phyloP scores from a whole-genome alignment of 2,888 invertebrate species.

The Myathropa florea region DNA sequence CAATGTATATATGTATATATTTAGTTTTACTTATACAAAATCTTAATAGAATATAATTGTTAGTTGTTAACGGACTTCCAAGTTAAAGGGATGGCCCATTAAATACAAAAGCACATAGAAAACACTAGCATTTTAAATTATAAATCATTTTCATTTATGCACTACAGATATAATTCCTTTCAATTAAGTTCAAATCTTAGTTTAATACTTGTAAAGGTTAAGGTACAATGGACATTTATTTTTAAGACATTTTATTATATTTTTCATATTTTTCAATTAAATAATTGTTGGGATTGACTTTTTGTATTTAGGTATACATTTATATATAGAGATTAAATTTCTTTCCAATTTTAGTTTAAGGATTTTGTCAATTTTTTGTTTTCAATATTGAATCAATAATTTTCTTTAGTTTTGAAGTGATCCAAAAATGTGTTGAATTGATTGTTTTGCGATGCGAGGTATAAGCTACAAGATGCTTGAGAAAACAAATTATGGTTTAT shows the following conservation, averaged over 20 bases:
- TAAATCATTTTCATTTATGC: neutral
- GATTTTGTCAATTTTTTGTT: neutral
- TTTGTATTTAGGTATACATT: neutral
- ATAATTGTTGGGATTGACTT: conserved; percentile 15
- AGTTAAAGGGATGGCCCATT: neutral
- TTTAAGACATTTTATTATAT: conserved; percentile 5
- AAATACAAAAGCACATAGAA: conserved; percentile 41
- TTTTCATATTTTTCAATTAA: neutral
- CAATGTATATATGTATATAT: too few relatives aligned
- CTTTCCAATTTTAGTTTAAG: neutral
- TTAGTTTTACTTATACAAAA: conserved; percentile 1
- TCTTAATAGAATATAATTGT: conserved; percentile 22
- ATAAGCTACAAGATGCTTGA: neutral
- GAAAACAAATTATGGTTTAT: too few relatives aligned
- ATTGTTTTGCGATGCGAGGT: neutral
- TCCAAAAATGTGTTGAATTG: neutral
- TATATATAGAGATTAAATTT: neutral
- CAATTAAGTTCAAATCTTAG: conserved; percentile 12
- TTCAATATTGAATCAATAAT: neutral
- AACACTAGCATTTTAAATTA: conserved; percentile 10
- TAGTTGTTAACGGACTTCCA: neutral
- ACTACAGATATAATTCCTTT: neutral
- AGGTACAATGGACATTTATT: conserved; percentile 69
- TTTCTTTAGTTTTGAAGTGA: neutral
- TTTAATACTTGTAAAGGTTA: conserved; percentile 59